Evolutionary conservation across 2,113 vertebrate genomes (phyloP), one percentile per base, ranked within the genome.

Genomic region (Plotosus lineatus): DNA sequence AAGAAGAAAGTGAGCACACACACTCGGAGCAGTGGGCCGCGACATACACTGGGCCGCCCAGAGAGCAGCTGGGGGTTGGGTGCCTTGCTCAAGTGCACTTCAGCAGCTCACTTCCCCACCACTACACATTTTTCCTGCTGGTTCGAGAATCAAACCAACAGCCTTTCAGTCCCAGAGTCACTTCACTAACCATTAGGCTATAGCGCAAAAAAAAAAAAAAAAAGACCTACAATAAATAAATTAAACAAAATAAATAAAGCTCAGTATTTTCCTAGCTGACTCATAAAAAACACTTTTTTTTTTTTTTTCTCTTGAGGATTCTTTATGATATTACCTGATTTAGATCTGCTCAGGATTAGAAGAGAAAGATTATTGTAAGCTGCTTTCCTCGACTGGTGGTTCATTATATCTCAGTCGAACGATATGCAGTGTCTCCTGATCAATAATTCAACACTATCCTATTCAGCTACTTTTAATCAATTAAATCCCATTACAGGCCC

Each of bases 391-490:
- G 11, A 42, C 44, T 31, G 40, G 26, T 72, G 42, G 40, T 26
- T 53, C 42, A 60, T 80, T 80, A 48, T 72, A 72, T 23, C 38
- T 48, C 68, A 46, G 26, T 42, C 31, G 65, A 55, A 69, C 42
- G 63, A 69, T 53, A 44, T 71, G 78, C n/a, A 72, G 40, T 60
- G 17, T 46, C 4, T 73, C 26, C 12, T 85, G 78, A 85, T 85
- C 84, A 85, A 85, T 83, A 85, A 83, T 83, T 75, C 73, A 83
- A 75, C 71, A 81, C 72, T 58, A n/a, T 56, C 77, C 80, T 33
- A 74, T 66, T 74, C 75, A 77, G 79, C 75, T 60, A 71, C 85
- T 75, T 79, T 84, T 68, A 82, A 86, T 86, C 85, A 84, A 82
- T 86, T 63, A 82, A 80, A 82, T 60, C 28, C 77, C 69, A 86